A percentile compares a stretch with the other conserved stretches of the same genome.
Evolutionary conservation across 2,113 vertebrate genomes (phyloP).

Genomic region (Zosterops pallidus): DNA sequence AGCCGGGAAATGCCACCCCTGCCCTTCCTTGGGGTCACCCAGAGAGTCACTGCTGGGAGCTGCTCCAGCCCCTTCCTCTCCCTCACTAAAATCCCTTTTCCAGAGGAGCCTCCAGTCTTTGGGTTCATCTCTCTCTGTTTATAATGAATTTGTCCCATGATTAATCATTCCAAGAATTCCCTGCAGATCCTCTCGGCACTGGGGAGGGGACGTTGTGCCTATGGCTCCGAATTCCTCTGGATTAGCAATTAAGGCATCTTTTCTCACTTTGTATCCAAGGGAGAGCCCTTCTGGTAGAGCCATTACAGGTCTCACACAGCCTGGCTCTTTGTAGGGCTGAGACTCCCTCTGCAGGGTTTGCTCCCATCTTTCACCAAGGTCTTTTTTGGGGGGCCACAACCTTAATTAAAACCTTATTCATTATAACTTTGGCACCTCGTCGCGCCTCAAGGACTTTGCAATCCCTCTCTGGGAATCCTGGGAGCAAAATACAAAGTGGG

Average conservation of each 20-base stretch:
- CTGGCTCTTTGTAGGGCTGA: background rate
- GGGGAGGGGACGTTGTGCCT: background rate
- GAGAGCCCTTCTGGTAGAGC: conserved; percentile 51
- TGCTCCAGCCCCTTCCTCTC: background rate
- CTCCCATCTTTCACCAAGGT: conserved; percentile 1
- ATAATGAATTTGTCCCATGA: background rate
- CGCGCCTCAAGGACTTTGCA: background rate
- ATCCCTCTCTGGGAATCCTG: background rate
- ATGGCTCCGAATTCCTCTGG: background rate
- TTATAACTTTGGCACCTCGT: background rate
- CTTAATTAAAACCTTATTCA: conserved; percentile 26
- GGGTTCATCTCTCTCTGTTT: background rate
- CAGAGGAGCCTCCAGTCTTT: background rate
- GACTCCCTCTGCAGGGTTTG: background rate
- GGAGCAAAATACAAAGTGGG: background rate
- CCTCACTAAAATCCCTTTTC: background rate
- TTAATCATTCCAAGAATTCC: background rate
- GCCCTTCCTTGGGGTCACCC: background rate
- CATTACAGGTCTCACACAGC: conserved; percentile 40
- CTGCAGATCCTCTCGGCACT: background rate
- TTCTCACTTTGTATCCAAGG: conserved; percentile 24
- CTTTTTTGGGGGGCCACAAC: background rate
- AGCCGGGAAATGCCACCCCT: background rate
- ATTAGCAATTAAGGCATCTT: conserved; percentile 58
- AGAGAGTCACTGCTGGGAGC: background rate